Percentiles rank a stretch among this genome's conserved stretches.
These are phyloP conservation scores for Bicyclus anynana DNA, from an alignment of 1,140 invertebrate genomes.

Conservation along the genomic window DNA sequence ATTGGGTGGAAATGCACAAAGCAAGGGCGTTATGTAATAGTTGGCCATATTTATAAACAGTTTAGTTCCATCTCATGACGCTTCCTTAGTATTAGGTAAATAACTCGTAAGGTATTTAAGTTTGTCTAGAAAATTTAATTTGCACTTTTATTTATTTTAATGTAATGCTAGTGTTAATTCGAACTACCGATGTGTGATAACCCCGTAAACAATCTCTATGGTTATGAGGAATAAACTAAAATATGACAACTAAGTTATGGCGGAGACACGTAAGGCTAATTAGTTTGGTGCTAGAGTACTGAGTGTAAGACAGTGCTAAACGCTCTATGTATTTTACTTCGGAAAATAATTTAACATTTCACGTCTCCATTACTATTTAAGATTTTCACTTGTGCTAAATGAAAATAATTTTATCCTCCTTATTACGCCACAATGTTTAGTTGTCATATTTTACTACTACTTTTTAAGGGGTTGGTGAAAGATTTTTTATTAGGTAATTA, in stretches of 20 bases:
- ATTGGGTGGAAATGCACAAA: background rate
- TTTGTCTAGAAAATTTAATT: conserved; percentile 11
- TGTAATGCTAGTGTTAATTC: conserved; percentile 22
- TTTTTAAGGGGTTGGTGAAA: background rate
- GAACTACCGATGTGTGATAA: conserved; percentile 12
- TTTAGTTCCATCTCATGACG: conserved; percentile 38
- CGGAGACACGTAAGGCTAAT: too few species aligned
- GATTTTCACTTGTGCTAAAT: too few species aligned
- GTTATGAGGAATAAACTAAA: background rate
- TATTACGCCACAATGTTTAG: background rate
- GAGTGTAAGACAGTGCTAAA: too few species aligned
- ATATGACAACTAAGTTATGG: background rate
- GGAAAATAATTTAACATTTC: too few species aligned
- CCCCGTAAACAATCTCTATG: background rate
- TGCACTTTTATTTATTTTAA: conserved; percentile 20
- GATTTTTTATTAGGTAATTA: background rate
- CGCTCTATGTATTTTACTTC: too few species aligned
- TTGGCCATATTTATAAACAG: conserved; percentile 19
- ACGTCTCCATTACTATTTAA: too few species aligned
- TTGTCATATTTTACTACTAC: background rate
- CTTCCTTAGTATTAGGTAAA: conserved; percentile 41
- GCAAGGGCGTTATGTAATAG: conserved; percentile 5
- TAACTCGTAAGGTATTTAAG: conserved; percentile 37
- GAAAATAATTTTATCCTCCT: too few species aligned
- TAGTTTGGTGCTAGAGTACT: too few species aligned